These are phyloP conservation scores for Scomber japonicus DNA, from an alignment of 2,113 vertebrate genomes.

Conservation along the genomic window DNA sequence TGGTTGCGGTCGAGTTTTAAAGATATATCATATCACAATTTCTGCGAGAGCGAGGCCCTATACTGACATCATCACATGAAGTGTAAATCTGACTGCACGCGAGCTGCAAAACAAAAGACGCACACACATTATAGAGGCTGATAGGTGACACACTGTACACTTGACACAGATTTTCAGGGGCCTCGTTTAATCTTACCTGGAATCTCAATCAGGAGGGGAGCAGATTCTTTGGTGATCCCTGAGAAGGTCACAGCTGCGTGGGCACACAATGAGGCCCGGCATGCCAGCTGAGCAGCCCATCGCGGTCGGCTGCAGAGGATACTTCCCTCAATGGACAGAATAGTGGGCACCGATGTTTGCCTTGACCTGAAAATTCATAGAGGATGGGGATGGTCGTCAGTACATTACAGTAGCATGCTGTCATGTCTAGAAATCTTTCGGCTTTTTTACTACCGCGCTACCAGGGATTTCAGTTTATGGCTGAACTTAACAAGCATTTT, in stretches of 20 bases:
- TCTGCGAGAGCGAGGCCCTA: neutral
- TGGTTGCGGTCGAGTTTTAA: slow-evolving; percentile 31
- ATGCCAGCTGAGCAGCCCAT: slow-evolving; percentile 28
- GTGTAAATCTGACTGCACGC: slow-evolving; percentile 35
- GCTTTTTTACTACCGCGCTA: slow-evolving; percentile 9
- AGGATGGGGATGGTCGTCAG: slow-evolving; percentile 6
- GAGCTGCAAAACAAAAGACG: slow-evolving; percentile 16
- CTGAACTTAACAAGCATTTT: neutral
- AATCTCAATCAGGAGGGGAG: slow-evolving; percentile 62
- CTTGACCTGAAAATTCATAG: slow-evolving; percentile 17
- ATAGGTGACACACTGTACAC: slow-evolving; percentile 21
- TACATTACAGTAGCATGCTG: neutral
- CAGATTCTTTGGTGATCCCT: slow-evolving; percentile 65
- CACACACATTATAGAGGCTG: slow-evolving; percentile 21
- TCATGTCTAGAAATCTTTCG: slow-evolving; percentile 28
- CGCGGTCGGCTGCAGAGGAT: neutral
- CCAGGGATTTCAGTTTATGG: neutral
- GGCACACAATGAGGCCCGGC: slow-evolving; percentile 39
- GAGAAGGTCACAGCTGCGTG: slow-evolving; percentile 75
- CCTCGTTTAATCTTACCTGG: slow-evolving; percentile 62
- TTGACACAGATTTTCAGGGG: slow-evolving; percentile 60
- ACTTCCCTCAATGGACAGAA: neutral
- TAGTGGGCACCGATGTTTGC: slow-evolving; percentile 11
- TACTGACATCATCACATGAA: slow-evolving; percentile 1
- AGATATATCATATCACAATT: slow-evolving; percentile 25